A percentile compares a stretch with the other conserved stretches of the same genome.
Evolutionary conservation across 2,797 vertebrate genomes (phyloP).

Genomic region (Onychomys torridus): DNA sequence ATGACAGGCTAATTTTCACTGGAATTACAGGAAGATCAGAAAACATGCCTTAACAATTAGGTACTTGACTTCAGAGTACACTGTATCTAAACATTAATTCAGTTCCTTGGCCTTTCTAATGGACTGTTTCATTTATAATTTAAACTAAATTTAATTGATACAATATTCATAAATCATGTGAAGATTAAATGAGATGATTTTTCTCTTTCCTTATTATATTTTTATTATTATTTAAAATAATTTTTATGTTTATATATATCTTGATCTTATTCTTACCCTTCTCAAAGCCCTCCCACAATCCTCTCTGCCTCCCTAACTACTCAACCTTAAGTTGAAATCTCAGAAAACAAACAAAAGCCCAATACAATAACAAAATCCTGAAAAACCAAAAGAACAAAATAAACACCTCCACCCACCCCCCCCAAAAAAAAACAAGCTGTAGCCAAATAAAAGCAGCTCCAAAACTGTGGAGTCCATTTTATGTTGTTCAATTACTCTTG

Average conservation of each 20-base stretch:
- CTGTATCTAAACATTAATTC: background rate
- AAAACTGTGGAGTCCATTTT: background rate
- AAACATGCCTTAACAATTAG: background rate
- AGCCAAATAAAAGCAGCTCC: background rate
- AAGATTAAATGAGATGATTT: background rate
- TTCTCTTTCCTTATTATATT: background rate
- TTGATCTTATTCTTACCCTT: background rate
- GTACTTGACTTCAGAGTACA: background rate
- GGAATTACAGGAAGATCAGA: background rate
- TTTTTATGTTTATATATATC: background rate
- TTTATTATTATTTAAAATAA: background rate
- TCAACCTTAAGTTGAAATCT: background rate
- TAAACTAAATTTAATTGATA: background rate
- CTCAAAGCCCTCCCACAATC: background rate
- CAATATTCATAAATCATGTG: background rate
- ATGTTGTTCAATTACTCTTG: background rate
- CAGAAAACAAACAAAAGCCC: background rate
- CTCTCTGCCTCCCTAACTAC: too few species aligned
- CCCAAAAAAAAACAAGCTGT: background rate
- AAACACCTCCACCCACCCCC: accelerated
- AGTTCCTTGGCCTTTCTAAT: background rate
- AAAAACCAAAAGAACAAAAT: background rate
- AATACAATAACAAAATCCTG: background rate
- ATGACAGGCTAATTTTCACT: background rate
- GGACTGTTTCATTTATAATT: background rate